Percentiles rank a stretch among this genome's conserved stretches.
These are phyloP conservation scores for Metopolophium dirhodum DNA, from an alignment of 1,140 invertebrate genomes.

Conservation along the genomic window DNA sequence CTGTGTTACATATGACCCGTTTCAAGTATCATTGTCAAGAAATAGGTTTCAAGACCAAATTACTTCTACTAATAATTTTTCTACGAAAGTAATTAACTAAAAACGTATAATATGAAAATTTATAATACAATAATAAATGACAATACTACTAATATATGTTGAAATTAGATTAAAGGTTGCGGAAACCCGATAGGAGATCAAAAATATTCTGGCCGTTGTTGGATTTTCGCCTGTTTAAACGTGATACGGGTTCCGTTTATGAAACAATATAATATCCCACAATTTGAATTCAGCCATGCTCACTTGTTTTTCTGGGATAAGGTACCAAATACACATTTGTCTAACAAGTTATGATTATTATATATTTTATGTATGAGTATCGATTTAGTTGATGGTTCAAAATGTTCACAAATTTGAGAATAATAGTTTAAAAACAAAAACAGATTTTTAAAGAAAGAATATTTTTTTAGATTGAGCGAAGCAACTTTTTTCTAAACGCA, in stretches of 20 bases:
- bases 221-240: conserved; percentile 87
- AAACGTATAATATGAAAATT: not conserved
- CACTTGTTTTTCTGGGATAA: conserved; percentile 93
- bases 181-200: conserved; percentile 88
- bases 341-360: not conserved
- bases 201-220: conserved; percentile 83
- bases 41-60: conserved; percentile 68
- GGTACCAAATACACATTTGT: conserved; percentile 62
- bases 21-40: conserved; percentile 76
- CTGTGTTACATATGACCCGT: conserved; percentile 77
- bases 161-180: conserved; percentile 74
- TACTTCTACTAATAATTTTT: conserved; percentile 76
- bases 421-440: not conserved
- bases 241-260: conserved; percentile 84
- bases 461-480: conserved; percentile 74
- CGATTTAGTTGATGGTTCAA: not conserved
- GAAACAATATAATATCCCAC: conserved; percentile 81
- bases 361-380: not conserved
- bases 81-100: conserved; percentile 71
- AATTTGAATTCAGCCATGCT: conserved; percentile 90
- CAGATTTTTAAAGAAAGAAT: not conserved
- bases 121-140: not conserved
- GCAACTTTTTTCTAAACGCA: conserved; percentile 84
- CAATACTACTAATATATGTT: conserved; percentile 15
- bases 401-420: not conserved